phyloP scores from a whole-genome alignment of 2,888 invertebrate genomes.

The Drosophila siamana region DNA sequence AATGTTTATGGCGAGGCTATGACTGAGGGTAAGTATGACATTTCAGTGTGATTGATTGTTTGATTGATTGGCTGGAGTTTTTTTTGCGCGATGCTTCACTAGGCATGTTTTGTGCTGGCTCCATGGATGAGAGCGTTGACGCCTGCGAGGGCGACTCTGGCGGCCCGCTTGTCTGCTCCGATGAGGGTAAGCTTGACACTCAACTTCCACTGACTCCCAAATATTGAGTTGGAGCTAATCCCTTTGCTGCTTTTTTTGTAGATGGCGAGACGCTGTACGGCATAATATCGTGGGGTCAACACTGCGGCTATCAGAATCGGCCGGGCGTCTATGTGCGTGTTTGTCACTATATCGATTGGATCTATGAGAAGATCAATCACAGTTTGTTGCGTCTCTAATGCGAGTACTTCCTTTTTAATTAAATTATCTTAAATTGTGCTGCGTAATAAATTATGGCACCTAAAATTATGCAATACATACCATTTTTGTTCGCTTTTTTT shows the following conservation, averaged over 20 bases:
- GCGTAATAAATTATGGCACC: not conserved
- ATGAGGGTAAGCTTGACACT: conserved; percentile 85
- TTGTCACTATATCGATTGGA: conserved; percentile 89
- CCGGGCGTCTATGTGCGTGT: conserved; percentile 91
- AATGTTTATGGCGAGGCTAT: conserved; percentile 89
- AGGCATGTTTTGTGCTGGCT: conserved; percentile 93
- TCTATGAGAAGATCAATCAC: conserved; percentile 87
- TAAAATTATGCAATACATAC: conserved; percentile 28
- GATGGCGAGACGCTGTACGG: conserved; percentile 89
- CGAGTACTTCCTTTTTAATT: not conserved
- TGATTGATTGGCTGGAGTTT: conserved; percentile 12
- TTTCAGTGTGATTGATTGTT: conserved; percentile 10
- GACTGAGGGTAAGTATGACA: conserved; percentile 85
- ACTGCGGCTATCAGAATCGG: conserved; percentile 90
- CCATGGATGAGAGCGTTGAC: conserved; percentile 90
- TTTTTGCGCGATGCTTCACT: not conserved
- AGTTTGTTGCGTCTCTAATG: conserved; percentile 50
- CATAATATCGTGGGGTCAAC: conserved; percentile 92
- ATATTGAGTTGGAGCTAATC: not conserved
- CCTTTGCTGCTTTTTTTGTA: conserved; percentile 71
- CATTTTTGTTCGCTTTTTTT: too few species aligned
- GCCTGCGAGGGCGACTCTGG: conserved; percentile 94
- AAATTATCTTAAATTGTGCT: not conserved
- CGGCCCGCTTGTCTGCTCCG: conserved; percentile 91
- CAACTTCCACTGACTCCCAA: not conserved